Percentiles rank a stretch among this genome's conserved stretches.
Evolutionary conservation across 2,797 vertebrate species (phyloP).

Genomic region (Setipinna tenuifilis): DNA sequence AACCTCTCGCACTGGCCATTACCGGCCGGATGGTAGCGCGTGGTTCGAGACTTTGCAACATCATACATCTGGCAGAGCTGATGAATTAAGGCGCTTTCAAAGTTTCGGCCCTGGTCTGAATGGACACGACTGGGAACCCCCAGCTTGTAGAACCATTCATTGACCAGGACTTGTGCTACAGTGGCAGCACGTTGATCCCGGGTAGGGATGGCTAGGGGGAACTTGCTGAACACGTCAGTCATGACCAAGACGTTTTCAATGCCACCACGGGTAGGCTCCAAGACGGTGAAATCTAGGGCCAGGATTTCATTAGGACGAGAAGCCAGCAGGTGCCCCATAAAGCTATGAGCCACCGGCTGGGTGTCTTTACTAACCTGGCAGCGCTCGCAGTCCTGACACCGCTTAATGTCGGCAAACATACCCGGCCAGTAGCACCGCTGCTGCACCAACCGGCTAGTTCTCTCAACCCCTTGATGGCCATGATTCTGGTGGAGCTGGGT

Average conservation of each 20-base stretch:
- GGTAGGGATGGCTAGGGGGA: neutral
- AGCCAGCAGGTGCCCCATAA: constrained; percentile 5
- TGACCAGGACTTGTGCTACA: neutral
- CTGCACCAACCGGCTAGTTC: neutral
- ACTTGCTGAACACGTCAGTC: constrained; percentile 37
- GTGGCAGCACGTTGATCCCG: neutral
- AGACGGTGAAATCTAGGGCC: constrained; percentile 21
- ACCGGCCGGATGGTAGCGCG: no score
- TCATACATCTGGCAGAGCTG: no score
- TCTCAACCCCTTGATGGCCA: constrained; percentile 6
- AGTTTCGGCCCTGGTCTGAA: no score
- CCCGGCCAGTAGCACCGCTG: neutral
- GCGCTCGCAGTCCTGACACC: neutral
- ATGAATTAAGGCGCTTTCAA: no score
- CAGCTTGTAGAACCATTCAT: constrained; percentile 10
- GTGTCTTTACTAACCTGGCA: constrained; percentile 19
- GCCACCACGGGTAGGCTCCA: neutral
- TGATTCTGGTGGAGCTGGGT: neutral
- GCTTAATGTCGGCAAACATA: neutral
- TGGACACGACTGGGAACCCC: no score
- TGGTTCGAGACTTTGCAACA: no score
- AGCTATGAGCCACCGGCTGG: neutral
- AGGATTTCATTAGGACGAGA: constrained; percentile 6
- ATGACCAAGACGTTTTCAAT: constrained; percentile 28
- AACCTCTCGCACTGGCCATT: no score